Percentiles rank a stretch among this genome's conserved stretches.
Conservation (phyloP, 2,113 vertebrate species). For the Andinoacara biseriatus region DNA sequence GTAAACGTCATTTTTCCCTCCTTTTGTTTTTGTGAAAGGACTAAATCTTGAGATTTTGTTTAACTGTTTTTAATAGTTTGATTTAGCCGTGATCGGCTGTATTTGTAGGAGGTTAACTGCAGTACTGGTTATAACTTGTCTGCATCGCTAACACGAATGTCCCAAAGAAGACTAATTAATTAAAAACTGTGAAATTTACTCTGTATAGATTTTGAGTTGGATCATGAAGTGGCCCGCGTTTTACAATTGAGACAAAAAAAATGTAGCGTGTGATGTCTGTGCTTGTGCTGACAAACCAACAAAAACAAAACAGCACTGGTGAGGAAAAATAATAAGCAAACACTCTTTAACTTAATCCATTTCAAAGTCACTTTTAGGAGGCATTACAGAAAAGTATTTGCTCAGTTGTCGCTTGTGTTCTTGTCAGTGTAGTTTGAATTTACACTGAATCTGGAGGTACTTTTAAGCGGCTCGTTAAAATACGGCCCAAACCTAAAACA, state of each 20-base stretch:
- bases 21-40: neutral
- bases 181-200: conserved; percentile 3
- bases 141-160: conserved; percentile 5
- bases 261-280: neutral
- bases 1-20: neutral
- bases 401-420: neutral
- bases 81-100: neutral
- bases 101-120: neutral
- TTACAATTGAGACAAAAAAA: neutral
- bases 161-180: conserved; percentile 38
- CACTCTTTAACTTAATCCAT: neutral
- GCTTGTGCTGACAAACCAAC: neutral
- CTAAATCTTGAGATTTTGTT: neutral
- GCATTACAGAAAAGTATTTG: conserved; percentile 32
- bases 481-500: neutral
- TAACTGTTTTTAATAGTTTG: conserved; percentile 20
- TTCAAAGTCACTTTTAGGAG: conserved; percentile 15
- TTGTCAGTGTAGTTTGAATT: conserved; percentile 12
- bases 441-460: neutral
- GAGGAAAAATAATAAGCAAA: neutral
- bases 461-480: neutral
- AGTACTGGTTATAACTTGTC: neutral
- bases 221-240: neutral
- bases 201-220: neutral
- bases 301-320: neutral